phyloP scores from a whole-genome alignment of 2,113 vertebrate genomes.

The Cyphomyrus plagiostoma region DNA sequence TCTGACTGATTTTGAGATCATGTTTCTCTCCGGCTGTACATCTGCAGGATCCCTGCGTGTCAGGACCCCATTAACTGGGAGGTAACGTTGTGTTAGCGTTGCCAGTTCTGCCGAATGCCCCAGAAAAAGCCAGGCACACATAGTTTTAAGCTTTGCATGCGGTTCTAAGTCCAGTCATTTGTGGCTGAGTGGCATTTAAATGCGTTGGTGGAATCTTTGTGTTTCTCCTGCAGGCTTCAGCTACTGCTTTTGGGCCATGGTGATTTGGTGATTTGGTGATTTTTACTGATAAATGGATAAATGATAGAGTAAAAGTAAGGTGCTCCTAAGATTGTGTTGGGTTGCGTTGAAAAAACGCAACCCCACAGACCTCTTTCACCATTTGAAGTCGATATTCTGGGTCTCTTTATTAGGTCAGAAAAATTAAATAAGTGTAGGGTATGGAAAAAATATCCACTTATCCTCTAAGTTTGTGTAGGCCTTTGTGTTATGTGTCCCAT shows the following conservation, averaged over 20 bases:
- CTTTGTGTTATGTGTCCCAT: not conserved
- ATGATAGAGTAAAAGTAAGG: not conserved
- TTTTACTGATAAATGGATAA: not conserved
- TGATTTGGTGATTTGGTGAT: not conserved
- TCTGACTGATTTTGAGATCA: slow-evolving; percentile 51
- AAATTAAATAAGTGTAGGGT: not conserved
- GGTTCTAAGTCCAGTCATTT: not conserved
- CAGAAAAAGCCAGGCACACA: not conserved
- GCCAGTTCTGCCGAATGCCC: slow-evolving; percentile 36
- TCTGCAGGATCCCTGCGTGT: slow-evolving; percentile 52
- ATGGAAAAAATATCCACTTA: not conserved
- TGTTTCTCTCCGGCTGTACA: slow-evolving; percentile 25
- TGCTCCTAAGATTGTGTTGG: not conserved
- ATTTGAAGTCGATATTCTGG: not conserved
- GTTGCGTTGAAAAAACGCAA: not conserved
- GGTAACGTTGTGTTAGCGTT: slow-evolving; percentile 40
- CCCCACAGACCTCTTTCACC: not conserved
- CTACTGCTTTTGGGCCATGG: not conserved
- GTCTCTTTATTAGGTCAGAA: not conserved
- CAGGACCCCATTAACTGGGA: slow-evolving; percentile 58
- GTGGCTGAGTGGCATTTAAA: not conserved
- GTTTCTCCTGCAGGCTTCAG: not conserved
- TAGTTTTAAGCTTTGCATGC: not conserved
- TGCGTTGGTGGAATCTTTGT: not conserved
- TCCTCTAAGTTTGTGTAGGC: not conserved